Conservation (phyloP, 35 echinoderm and acorn worm species). For the Ophiothrix spiculata region DNA sequence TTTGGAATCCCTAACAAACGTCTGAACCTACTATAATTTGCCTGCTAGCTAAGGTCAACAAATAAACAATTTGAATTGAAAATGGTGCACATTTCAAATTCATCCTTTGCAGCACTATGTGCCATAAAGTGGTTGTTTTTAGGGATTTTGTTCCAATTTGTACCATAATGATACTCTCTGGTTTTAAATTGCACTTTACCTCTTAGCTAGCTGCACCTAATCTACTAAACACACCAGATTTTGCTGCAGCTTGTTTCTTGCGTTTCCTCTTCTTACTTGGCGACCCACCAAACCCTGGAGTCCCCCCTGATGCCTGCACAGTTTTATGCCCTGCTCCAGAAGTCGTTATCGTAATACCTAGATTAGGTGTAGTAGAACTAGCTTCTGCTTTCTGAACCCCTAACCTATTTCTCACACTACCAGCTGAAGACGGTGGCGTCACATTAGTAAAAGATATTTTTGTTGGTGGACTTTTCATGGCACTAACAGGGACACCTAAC, state of each 20-base stretch:
- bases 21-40: no score
- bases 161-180: no score
- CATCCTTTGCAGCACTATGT: no score
- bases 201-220: neutral
- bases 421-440: neutral
- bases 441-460: neutral
- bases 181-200: no score
- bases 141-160: no score
- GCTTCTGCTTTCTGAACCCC: conserved; percentile 56
- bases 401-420: conserved; percentile 29
- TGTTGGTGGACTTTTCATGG: neutral
- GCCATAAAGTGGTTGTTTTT: no score
- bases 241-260: neutral
- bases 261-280: neutral
- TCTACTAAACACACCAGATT: neutral
- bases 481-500: conserved; percentile 12
- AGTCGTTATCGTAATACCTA: conserved; percentile 28
- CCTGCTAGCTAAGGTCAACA: no score
- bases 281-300: neutral
- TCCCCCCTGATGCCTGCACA: neutral
- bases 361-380: conserved; percentile 40
- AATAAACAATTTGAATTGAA: no score
- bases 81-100: no score
- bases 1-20: no score
- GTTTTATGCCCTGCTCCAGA: neutral